Evolutionary conservation across 2,113 vertebrate species (phyloP).

Genomic region (Lagopus muta): DNA sequence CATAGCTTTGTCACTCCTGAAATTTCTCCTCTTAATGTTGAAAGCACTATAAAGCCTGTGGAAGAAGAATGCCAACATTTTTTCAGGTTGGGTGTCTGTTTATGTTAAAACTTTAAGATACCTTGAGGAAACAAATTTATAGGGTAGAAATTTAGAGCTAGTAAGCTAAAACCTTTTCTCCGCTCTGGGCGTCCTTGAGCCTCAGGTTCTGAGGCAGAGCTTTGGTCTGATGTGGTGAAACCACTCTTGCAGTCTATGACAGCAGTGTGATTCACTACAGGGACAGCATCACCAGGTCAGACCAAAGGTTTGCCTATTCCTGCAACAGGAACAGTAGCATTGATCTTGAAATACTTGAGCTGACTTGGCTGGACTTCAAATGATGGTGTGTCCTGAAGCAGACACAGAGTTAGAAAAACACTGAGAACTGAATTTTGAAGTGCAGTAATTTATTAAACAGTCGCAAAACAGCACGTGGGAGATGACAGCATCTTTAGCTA

Average conservation of each 20-base stretch:
- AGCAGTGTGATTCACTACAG: background rate
- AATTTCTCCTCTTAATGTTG: background rate
- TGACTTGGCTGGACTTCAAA: background rate
- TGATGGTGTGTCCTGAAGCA: background rate
- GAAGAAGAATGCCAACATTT: background rate
- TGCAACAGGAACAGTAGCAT: background rate
- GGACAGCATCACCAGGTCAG: background rate
- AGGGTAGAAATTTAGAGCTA: background rate
- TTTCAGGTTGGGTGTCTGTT: background rate
- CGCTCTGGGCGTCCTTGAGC: background rate
- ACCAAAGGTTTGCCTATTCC: background rate
- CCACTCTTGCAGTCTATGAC: background rate
- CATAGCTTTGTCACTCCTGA: background rate
- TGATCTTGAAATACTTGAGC: background rate
- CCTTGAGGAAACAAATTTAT: background rate
- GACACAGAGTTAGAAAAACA: background rate
- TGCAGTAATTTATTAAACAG: background rate
- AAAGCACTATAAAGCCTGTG: background rate
- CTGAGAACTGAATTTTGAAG: background rate
- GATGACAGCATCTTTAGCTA: background rate
- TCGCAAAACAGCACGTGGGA: background rate
- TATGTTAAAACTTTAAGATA: background rate
- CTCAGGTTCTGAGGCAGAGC: background rate
- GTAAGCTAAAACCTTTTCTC: background rate
- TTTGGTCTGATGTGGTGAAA: background rate